Evolutionary conservation across 2,113 vertebrate genomes (phyloP), one percentile per base, ranked within the genome.

Genomic region (Aegotheles bennettii): DNA sequence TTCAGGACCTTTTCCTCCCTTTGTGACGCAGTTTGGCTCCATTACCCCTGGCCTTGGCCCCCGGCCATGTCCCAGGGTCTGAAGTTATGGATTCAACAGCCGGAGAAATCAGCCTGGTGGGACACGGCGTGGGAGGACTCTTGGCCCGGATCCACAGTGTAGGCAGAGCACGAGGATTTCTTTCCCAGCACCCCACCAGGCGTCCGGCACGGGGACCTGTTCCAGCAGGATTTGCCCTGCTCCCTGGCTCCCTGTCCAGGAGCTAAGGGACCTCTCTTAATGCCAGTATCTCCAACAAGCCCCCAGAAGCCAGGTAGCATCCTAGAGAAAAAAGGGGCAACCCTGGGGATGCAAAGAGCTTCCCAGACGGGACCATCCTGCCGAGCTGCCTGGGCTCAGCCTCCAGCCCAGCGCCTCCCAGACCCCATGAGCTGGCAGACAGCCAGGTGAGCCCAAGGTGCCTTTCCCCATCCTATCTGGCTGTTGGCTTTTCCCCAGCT

Each of bases 21-120:
- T 96, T 92, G 95, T 97, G 96, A 97, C 92, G 94, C 93, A 97
- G 67, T 96, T 95, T 97, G 96, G 95, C 94, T 95, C 38, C 85
- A 88, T 85, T 93, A 68, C 65, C 38, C 38, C 59, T 0, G 0
- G 83, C 25, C 86, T 68, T 97, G 96, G 94, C 88, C 45, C 40
- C 6, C 1, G 0, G 94, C 96, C 96, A 97, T 88, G 83, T 92
- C 95, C 95, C 0, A 47, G 90, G 93, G 93, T 95, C 95, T 96
- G 92, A 95, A 92, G 92, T 94, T 94, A 95, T 93, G 92, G 95
- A 96, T 93, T 96, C 95, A 94, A 63, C 94, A 96, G 96, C 90
- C 56, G 57, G 85, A 83, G 79, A 93, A 90, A 95, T 68, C 94
- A 81, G 96, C 89, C 93, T 36, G 11, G 73, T 81, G 95, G 95